A percentile compares a stretch with the other conserved stretches of the same genome.
These are phyloP conservation scores for Tretioscincus oriximinensis DNA, from an alignment of 2,113 vertebrate species.

Conservation along the genomic window DNA sequence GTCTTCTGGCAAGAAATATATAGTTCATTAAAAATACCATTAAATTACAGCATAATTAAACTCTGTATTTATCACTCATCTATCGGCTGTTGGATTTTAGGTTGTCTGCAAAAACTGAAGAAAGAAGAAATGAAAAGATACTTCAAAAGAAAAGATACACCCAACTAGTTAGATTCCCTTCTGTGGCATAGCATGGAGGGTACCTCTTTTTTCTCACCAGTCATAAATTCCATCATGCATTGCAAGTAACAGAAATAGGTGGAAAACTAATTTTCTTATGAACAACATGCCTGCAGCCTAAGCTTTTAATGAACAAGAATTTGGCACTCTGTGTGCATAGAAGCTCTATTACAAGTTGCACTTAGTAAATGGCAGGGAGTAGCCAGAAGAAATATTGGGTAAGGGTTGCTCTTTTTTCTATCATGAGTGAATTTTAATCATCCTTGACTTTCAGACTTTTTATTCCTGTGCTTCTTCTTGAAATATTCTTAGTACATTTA, in stretches of 20 bases:
- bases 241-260: neutral
- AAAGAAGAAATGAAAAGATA: neutral
- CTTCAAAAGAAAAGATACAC: neutral
- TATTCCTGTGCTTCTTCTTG: neutral
- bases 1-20: neutral
- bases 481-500: neutral
- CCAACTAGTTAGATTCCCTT: neutral
- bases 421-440: neutral
- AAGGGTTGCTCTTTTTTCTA: neutral
- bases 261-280: conserved; percentile 11
- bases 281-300: neutral
- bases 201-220: neutral
- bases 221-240: neutral
- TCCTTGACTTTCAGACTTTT: neutral
- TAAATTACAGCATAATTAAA: too few species aligned
- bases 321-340: neutral
- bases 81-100: neutral
- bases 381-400: accelerated
- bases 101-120: neutral
- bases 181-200: neutral
- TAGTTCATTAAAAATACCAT: neutral
- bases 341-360: neutral
- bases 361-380: accelerated
- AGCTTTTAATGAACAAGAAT: conserved; percentile 15
- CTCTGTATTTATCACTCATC: too few species aligned